A percentile compares a stretch with the other conserved stretches of the same genome.
phyloP scores from a whole-genome alignment of 1,140 invertebrate genomes.

The Drosophila pseudoananassae region DNA sequence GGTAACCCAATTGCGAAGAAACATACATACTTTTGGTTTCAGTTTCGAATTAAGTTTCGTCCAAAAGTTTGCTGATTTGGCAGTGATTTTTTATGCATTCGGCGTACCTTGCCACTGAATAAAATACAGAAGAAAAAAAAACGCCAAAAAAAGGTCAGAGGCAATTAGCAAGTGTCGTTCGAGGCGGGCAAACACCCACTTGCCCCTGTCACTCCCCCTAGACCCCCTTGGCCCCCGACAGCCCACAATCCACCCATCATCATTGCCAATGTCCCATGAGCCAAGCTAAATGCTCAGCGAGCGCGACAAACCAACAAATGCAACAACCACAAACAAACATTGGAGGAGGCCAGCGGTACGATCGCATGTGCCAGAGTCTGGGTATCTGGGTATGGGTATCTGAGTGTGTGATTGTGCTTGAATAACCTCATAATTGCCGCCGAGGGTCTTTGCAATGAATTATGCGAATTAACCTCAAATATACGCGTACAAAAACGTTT shows the following conservation, averaged over 20 bases:
- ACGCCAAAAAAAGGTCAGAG: slow-evolving; percentile 67
- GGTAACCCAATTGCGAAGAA: slow-evolving; percentile 66
- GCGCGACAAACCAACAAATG: slow-evolving; percentile 47
- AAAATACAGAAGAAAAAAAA: slow-evolving; percentile 29
- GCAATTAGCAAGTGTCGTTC: slow-evolving; percentile 80
- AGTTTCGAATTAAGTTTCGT: slow-evolving; percentile 24
- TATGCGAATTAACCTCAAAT: slow-evolving; percentile 81
- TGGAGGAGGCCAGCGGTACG: slow-evolving; percentile 48
- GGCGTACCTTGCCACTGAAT: slow-evolving; percentile 68
- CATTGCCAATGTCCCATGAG: slow-evolving; percentile 53
- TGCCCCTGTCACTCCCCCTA: slow-evolving; percentile 13
- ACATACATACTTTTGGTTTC: slow-evolving; percentile 36
- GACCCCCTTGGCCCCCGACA: not conserved
- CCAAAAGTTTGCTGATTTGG: slow-evolving; percentile 37
- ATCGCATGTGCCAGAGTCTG: slow-evolving; percentile 6
- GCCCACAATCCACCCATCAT: slow-evolving; percentile 10
- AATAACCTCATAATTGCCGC: slow-evolving; percentile 82
- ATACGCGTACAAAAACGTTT: slow-evolving; percentile 48
- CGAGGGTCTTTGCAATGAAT: slow-evolving; percentile 82
- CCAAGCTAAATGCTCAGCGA: slow-evolving; percentile 68
- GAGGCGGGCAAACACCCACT: slow-evolving; percentile 65
- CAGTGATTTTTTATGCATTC: slow-evolving; percentile 54
- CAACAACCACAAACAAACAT: slow-evolving; percentile 35
- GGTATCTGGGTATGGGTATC: not conserved
- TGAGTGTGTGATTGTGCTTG: slow-evolving; percentile 36